Evolutionary conservation across 2,113 vertebrate species (phyloP), one percentile per base, ranked within the genome.

Genomic region (Odocoileus hemionus): DNA sequence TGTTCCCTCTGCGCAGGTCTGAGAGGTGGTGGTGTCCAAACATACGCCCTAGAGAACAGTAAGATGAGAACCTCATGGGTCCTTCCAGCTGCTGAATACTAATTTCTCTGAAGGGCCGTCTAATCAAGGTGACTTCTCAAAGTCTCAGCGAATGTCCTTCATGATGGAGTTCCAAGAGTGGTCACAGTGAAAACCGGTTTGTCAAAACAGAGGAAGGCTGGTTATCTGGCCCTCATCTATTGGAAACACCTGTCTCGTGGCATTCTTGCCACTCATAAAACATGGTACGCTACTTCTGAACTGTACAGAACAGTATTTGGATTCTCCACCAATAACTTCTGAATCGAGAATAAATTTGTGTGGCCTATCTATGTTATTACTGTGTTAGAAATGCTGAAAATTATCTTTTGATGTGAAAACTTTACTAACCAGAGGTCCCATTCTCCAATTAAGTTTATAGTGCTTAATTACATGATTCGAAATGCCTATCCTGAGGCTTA

Each of bases 391-490:
- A 2, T 80, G 86, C 61, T 94, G 54, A 90, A 96, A 95, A 87
- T 17, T 83, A 50, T 8, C n/a, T 36, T 85, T 25, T 74, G 19
- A 60, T 25, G 12, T 80, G 78, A 96, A 61, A 78, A 64, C 33
- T 55, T 86, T 85, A 94, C 39, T 90, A 96, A 33, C 61, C 70
- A 86, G 55, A 84, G 79, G 83, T 67, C 57, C 61, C 47, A n/a
- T 79, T 89, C 86, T 79, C n/a, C 96, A 97, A 89, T 83, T 76
- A 15, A 67, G 45, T 96, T 92, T 70, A 88, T 45, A 55, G 33
- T 86, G 33, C 28, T 58, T 82, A 95, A 92, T 86, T 79, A 82
- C 70, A 92, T 25, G 55, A 88, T 39, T 95, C 61, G 47, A 86
- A 87, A 78, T 13, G 47, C 19, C 50, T 25, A 45, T 54, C n/a